A percentile compares a stretch with the other conserved stretches of the same genome.
Evolutionary conservation across 2,888 invertebrate species (phyloP).

Genomic region (Lasioglossum pauxillum): DNA sequence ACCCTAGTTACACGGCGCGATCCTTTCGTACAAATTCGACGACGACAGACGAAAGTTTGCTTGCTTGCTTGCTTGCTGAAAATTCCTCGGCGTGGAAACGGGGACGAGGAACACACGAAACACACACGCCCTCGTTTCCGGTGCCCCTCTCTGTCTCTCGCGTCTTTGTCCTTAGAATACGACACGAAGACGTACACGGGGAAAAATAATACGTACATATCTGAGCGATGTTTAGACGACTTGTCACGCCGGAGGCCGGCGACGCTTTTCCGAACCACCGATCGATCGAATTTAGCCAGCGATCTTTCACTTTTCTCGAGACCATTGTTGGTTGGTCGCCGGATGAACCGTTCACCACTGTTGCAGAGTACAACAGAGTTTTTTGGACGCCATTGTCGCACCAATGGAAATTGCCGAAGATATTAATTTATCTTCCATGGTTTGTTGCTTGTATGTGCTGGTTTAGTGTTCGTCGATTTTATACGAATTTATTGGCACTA

Average conservation of each 20-base stretch:
- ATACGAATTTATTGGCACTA: background rate
- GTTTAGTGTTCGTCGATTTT: background rate
- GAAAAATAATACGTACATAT: conserved; percentile 59
- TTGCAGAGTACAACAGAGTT: background rate
- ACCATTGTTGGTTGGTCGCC: background rate
- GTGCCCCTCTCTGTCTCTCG: conserved; percentile 73
- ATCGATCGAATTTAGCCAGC: background rate
- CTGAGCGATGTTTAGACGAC: conserved; percentile 68
- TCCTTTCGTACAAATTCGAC: conserved; percentile 69
- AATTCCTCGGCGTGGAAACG: conserved; percentile 67
- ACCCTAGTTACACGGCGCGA: conserved; percentile 63
- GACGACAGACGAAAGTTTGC: conserved; percentile 71
- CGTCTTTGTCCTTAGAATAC: conserved; percentile 74
- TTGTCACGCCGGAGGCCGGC: conserved; percentile 60
- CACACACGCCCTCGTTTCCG: conserved; percentile 66
- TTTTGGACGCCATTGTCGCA: background rate
- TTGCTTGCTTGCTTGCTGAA: conserved; percentile 66
- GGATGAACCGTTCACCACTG: background rate
- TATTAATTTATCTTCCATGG: background rate
- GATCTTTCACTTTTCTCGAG: background rate
- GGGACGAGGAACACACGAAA: conserved; percentile 55
- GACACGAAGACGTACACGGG: conserved; percentile 80
- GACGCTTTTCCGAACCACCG: conserved; percentile 24
- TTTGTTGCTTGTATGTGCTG: background rate
- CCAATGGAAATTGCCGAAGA: background rate